Conservation (phyloP, 2,113 vertebrate species). For the Rhombomys opimus region DNA sequence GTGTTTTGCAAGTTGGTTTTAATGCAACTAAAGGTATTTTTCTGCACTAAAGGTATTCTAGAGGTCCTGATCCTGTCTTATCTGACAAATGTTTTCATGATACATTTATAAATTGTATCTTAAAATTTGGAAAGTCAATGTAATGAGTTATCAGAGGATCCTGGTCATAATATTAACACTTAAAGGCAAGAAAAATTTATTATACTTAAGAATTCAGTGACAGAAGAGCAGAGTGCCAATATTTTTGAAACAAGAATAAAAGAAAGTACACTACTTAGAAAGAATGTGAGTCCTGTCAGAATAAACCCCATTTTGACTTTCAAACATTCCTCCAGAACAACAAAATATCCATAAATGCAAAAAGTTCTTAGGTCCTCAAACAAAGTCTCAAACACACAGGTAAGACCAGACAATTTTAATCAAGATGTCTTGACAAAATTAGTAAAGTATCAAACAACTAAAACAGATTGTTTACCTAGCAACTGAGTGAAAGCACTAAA, state of each 20-base stretch:
- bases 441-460: not conserved
- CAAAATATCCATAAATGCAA: not conserved
- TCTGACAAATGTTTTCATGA: not conserved
- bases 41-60: not conserved
- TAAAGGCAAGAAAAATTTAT: constrained; percentile 11
- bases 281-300: not conserved
- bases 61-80: too few species aligned
- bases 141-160: not conserved
- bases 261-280: not conserved
- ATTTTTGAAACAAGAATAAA: constrained; percentile 54
- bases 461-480: not conserved
- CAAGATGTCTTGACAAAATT: not conserved
- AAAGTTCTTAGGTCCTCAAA: not conserved
- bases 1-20: not conserved
- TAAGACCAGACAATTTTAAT: not conserved
- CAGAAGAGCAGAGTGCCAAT: not conserved
- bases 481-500: not conserved
- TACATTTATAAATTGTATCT: not conserved
- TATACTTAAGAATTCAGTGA: not conserved
- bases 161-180: not conserved
- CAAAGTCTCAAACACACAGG: not conserved
- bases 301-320: constrained; percentile 27
- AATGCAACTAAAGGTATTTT: not conserved
- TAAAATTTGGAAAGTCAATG: not conserved
- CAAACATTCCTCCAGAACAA: not conserved